Conservation (phyloP, 2,113 vertebrate species). For the Microtus richardsoni region DNA sequence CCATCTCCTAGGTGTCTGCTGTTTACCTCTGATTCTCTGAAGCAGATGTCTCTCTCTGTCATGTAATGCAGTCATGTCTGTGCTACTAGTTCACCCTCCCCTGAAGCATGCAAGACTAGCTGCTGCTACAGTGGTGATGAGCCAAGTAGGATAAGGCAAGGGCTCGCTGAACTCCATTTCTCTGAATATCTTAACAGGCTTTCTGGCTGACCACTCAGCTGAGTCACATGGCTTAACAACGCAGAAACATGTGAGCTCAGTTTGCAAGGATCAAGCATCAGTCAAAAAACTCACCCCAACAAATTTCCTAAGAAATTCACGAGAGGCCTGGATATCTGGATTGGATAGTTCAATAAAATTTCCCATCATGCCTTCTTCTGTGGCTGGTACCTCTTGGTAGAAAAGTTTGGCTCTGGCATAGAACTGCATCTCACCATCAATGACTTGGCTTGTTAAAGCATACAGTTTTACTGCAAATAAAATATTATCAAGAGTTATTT, state of each 20-base stretch:
- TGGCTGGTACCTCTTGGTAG: constrained; percentile 94
- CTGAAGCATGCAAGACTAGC: background rate
- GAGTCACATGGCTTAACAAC: background rate
- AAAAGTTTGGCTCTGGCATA: constrained; percentile 96
- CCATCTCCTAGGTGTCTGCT: background rate
- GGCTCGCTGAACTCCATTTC: background rate
- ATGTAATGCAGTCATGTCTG: background rate
- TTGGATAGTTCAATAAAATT: constrained; percentile 94
- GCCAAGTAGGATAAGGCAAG: background rate
- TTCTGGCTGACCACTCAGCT: background rate
- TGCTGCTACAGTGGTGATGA: background rate
- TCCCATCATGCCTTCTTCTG: constrained; percentile 98
- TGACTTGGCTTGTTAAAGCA: constrained; percentile 96
- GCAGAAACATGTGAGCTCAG: background rate
- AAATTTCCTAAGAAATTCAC: constrained; percentile 94
- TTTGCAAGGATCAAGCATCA: constrained; percentile 35
- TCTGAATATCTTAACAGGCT: constrained; percentile 21
- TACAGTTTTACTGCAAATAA: constrained; percentile 94
- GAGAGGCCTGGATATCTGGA: constrained; percentile 93
- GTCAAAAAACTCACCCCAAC: constrained; percentile 90
- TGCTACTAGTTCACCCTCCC: background rate
- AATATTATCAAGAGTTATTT: constrained; percentile 58
- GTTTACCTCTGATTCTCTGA: background rate
- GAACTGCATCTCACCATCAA: constrained; percentile 97
- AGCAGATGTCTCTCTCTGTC: background rate